Evolutionary conservation across 1,140 invertebrate species (phyloP).

Genomic region (Formica exsecta): DNA sequence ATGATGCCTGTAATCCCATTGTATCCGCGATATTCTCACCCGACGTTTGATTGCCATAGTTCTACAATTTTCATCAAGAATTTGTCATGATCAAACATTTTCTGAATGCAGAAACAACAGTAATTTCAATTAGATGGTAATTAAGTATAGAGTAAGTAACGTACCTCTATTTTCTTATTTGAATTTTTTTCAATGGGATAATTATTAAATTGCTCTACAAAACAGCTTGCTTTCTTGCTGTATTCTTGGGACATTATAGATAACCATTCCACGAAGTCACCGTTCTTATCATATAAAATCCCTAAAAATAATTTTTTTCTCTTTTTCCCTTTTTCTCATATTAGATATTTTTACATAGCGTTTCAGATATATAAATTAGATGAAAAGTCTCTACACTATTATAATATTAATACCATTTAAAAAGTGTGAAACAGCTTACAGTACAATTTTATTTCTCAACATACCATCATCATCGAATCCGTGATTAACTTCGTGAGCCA

Average conservation of each 20-base stretch:
- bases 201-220: conserved; percentile 63
- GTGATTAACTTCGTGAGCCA: conserved; percentile 70
- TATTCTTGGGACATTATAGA: conserved; percentile 60
- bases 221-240: conserved; percentile 47
- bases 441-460: neutral
- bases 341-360: neutral
- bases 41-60: conserved; percentile 62
- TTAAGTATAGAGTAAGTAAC: neutral
- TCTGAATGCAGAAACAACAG: neutral
- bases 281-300: conserved; percentile 36
- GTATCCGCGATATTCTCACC: conserved; percentile 69
- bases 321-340: neutral
- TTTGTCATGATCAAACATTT: neutral
- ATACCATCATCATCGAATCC: conserved; percentile 67
- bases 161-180: conserved; percentile 14
- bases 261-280: conserved; percentile 58
- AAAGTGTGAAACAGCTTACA: too few relatives aligned
- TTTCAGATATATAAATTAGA: neutral
- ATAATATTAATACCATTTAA: too few relatives aligned
- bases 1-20: conserved; percentile 63
- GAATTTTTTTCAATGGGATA: conserved; percentile 43
- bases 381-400: neutral
- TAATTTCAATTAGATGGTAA: neutral
- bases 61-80: conserved; percentile 43
- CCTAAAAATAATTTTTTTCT: conserved; percentile 40